Evolutionary conservation across 2,797 vertebrate species (phyloP).

Genomic region (Anniella stebbinsi): DNA sequence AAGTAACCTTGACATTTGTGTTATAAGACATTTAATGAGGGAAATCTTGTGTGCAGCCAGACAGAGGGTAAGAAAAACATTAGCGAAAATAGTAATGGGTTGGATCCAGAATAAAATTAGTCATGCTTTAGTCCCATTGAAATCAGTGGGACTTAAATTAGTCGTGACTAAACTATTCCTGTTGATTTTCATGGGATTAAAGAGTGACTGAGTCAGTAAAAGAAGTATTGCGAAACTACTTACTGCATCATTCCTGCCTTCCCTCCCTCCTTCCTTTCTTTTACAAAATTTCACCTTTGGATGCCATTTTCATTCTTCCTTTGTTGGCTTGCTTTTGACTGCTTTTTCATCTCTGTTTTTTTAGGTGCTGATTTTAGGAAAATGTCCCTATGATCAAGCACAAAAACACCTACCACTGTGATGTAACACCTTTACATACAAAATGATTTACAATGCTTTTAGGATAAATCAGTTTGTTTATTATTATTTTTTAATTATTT

Average conservation of each 20-base stretch:
- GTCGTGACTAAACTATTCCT: neutral
- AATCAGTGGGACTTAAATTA: neutral
- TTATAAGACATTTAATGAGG: constrained; percentile 13
- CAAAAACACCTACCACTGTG: neutral
- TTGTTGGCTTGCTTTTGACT: neutral
- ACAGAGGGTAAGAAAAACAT: accelerated
- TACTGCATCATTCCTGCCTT: neutral
- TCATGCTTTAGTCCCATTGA: neutral
- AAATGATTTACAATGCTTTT: neutral
- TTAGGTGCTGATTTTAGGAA: neutral
- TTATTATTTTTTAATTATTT: too few species aligned
- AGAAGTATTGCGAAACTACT: accelerated
- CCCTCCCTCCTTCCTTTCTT: neutral
- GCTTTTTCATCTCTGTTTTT: neutral
- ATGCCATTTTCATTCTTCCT: neutral
- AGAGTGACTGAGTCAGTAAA: neutral
- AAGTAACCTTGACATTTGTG: neutral
- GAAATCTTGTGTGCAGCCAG: accelerated
- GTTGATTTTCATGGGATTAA: neutral
- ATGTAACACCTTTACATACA: neutral
- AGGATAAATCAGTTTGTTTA: neutral
- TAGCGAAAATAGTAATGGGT: accelerated
- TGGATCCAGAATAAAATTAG: neutral
- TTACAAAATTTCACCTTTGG: neutral
- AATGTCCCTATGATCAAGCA: neutral